These are phyloP conservation scores for Littorina saxatilis DNA, from an alignment of 1,140 invertebrate genomes.

Conservation along the genomic window DNA sequence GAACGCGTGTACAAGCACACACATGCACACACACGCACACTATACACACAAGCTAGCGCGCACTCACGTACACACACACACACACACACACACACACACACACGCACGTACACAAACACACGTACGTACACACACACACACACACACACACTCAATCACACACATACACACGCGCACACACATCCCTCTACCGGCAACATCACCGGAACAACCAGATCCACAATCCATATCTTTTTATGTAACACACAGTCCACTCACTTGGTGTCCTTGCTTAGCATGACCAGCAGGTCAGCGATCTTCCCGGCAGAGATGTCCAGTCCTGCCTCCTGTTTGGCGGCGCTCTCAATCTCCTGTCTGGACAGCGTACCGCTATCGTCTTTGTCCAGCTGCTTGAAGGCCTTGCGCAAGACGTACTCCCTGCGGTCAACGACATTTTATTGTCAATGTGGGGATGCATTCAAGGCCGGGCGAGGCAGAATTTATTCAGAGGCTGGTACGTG, in stretches of 20 bases:
- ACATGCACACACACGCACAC: not conserved
- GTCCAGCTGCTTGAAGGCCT: slow-evolving; percentile 62
- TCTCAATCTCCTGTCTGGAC: slow-evolving; percentile 57
- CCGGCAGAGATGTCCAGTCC: slow-evolving; percentile 57
- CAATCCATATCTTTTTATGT: not conserved
- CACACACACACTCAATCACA: slow-evolving; percentile 19
- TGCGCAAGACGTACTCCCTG: slow-evolving; percentile 63
- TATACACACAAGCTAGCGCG: not conserved
- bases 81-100: not conserved
- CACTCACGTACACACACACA: not conserved
- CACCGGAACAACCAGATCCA: not conserved
- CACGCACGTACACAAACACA: not conserved
- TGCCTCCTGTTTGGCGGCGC: slow-evolving; percentile 49
- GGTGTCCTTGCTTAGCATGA: slow-evolving; percentile 54
- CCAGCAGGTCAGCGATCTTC: slow-evolving; percentile 60
- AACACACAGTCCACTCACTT: slow-evolving; percentile 19
- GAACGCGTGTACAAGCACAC: not conserved
- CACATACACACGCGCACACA: too few species aligned
- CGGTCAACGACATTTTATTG: not conserved
- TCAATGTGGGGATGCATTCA: too few species aligned
- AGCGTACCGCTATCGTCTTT: slow-evolving; percentile 65
- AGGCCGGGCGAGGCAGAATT: too few species aligned
- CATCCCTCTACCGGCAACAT: not conserved
- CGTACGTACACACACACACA: not conserved
- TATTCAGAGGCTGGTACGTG: too few species aligned